Conservation (phyloP, 2,797 vertebrate species). For the Sebastes cheni region DNA sequence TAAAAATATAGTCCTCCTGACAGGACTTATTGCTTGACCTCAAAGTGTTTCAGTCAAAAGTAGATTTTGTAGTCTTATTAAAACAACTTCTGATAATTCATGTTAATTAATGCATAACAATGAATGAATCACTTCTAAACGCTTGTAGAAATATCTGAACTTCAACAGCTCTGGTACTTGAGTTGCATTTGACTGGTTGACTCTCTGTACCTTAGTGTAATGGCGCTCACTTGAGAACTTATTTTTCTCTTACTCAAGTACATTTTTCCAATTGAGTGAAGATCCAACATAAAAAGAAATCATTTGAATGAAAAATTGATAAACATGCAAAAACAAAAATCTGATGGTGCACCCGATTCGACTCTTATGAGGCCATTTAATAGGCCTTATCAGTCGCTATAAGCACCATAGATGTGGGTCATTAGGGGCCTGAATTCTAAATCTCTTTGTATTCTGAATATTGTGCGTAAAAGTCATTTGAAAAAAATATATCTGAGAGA, state of each 20-base stretch:
- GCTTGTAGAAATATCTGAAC: not conserved
- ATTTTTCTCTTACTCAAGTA: not conserved
- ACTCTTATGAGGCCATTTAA: no score
- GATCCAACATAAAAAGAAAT: not conserved
- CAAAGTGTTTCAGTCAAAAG: constrained; percentile 20
- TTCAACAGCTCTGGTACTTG: not conserved
- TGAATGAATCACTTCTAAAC: not conserved
- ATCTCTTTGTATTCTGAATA: not conserved
- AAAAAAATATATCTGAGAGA: not conserved
- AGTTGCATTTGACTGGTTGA: not conserved
- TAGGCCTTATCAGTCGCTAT: no score
- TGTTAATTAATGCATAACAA: not conserved
- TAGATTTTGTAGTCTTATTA: constrained; percentile 1
- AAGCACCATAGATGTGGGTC: no score
- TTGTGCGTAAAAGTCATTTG: not conserved
- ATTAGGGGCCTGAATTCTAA: not conserved
- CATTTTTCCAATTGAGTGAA: not conserved
- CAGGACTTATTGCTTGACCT: not conserved
- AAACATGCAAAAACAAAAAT: not conserved
- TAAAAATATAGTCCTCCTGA: not conserved
- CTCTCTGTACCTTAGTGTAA: not conserved
- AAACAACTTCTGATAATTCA: not conserved
- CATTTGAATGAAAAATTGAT: not conserved
- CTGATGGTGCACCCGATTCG: no score
- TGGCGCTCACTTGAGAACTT: not conserved